A percentile compares a stretch with the other conserved stretches of the same genome.
Conservation (phyloP, 1,140 invertebrate species). For the Teleopsis dalmanni region DNA sequence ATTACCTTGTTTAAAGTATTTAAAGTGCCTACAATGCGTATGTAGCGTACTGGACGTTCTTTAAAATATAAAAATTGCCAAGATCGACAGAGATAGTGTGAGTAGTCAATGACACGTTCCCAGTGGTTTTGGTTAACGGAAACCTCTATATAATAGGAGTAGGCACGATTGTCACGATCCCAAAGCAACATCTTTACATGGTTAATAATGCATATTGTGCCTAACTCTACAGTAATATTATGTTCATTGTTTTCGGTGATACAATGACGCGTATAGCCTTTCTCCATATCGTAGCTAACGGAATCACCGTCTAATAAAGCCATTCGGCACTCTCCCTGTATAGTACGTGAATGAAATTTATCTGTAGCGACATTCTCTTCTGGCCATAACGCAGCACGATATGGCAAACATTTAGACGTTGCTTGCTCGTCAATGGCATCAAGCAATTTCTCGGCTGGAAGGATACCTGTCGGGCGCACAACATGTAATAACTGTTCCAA, state of each 20-base stretch:
- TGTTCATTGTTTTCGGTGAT: slow-evolving; percentile 68
- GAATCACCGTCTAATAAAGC: slow-evolving; percentile 82
- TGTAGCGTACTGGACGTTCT: slow-evolving; percentile 78
- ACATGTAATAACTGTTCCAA: slow-evolving; percentile 78
- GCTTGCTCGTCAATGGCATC: slow-evolving; percentile 87
- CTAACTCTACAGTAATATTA: slow-evolving; percentile 83
- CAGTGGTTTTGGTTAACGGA: slow-evolving; percentile 95
- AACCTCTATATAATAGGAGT: slow-evolving; percentile 94
- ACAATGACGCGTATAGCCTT: slow-evolving; percentile 81
- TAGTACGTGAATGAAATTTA: slow-evolving; percentile 69
- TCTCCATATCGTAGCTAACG: slow-evolving; percentile 44
- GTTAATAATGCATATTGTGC: slow-evolving; percentile 85
- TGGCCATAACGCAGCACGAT: slow-evolving; percentile 69
- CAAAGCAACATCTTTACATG: slow-evolving; percentile 87
- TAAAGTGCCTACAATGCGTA: slow-evolving; percentile 86
- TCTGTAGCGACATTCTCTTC: slow-evolving; percentile 86
- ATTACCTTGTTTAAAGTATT: slow-evolving; percentile 93
- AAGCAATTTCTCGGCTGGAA: slow-evolving; percentile 82
- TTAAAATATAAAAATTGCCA: slow-evolving; percentile 95
- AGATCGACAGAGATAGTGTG: slow-evolving; percentile 83
- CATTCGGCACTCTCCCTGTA: slow-evolving; percentile 78
- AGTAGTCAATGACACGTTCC: slow-evolving; percentile 87
- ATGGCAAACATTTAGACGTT: slow-evolving; percentile 67
- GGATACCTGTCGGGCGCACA: slow-evolving; percentile 76
- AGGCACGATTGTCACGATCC: slow-evolving; percentile 89